Conservation (phyloP, 2,113 vertebrate species). For the Oncorhynchus nerka region DNA sequence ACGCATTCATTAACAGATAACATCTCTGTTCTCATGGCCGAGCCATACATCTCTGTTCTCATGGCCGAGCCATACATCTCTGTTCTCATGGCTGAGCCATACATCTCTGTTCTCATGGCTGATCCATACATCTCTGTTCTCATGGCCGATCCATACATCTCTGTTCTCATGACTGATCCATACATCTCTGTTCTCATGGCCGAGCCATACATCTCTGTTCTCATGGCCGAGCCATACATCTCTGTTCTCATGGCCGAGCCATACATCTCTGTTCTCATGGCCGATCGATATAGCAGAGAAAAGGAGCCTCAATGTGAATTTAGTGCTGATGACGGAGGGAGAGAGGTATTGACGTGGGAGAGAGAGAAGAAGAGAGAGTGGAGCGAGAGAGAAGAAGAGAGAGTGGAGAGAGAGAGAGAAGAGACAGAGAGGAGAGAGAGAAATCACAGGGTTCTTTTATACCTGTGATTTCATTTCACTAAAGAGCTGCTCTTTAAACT, state of each 20-base stretch:
- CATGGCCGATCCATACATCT: too few relatives aligned
- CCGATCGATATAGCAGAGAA: slow-evolving; percentile 98
- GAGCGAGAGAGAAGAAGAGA: not conserved
- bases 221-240: too few relatives aligned
- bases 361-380: too few relatives aligned
- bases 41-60: too few relatives aligned
- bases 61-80: too few relatives aligned
- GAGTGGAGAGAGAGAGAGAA: not conserved
- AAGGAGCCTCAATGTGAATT: slow-evolving; percentile 99
- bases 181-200: too few relatives aligned
- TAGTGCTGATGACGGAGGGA: slow-evolving; percentile 99
- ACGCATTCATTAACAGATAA: slow-evolving; percentile 99
- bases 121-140: too few relatives aligned
- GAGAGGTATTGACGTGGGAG: slow-evolving; percentile 76
- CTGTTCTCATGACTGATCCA: too few relatives aligned
- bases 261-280: slow-evolving; percentile 99
- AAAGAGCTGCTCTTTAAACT: slow-evolving; percentile 64
- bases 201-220: too few relatives aligned
- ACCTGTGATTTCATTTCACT: slow-evolving; percentile 66
- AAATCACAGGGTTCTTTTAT: slow-evolving; percentile 60
- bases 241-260: slow-evolving; percentile 99
- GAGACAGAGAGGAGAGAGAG: slow-evolving; percentile 12
- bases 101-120: too few relatives aligned
- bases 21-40: slow-evolving; percentile 6
- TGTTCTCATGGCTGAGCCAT: too few relatives aligned